phyloP scores from a whole-genome alignment of 2,888 invertebrate genomes.

The Drosophila robusta region DNA sequence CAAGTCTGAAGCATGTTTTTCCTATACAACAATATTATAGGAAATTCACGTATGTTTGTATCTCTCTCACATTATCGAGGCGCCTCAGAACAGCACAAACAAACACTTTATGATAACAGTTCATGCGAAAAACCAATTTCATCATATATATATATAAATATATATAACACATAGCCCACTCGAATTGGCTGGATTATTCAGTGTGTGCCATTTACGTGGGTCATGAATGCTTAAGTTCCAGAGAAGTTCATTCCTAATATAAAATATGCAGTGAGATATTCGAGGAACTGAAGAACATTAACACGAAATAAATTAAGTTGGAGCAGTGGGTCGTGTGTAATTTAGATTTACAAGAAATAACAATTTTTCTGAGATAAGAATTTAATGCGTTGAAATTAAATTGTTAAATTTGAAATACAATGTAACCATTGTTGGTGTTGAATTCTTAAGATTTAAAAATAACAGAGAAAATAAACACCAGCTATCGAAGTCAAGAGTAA shows the following conservation, averaged over 20 bases:
- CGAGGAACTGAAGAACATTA: constrained; percentile 6
- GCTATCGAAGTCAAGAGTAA: no score
- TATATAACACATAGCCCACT: not conserved
- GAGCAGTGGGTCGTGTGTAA: no score
- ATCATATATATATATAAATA: constrained; percentile 5
- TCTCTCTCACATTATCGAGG: constrained; percentile 33
- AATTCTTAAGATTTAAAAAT: no score
- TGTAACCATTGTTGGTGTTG: no score
- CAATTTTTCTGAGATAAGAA: not conserved
- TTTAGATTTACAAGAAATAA: not conserved
- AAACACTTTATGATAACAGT: constrained; percentile 42
- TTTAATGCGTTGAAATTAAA: not conserved
- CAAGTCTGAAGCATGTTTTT: constrained; percentile 12
- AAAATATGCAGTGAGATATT: constrained; percentile 1
- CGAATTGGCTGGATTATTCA: constrained; percentile 2
- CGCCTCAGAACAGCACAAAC: constrained; percentile 11
- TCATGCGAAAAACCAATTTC: constrained; percentile 45
- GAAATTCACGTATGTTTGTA: not conserved
- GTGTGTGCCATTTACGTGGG: not conserved
- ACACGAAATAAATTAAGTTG: not conserved
- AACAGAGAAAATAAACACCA: no score
- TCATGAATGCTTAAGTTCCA: constrained; percentile 8
- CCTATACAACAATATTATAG: constrained; percentile 3
- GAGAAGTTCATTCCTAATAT: constrained; percentile 17
- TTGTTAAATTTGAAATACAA: no score